Evolutionary conservation across 2,888 invertebrate species (phyloP).

Genomic region (Geophilus truncorum): DNA sequence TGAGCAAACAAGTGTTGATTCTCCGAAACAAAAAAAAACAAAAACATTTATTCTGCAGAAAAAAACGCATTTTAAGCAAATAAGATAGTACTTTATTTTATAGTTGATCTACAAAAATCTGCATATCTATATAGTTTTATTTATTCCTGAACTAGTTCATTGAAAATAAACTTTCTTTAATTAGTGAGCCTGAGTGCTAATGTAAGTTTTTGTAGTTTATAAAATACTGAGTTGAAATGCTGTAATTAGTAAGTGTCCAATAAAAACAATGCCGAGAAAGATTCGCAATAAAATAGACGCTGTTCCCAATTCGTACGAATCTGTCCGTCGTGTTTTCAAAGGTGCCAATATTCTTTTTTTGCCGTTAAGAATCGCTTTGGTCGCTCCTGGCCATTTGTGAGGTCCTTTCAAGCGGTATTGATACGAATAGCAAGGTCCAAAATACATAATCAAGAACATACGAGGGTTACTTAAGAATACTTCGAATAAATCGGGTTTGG

Average conservation of each 20-base stretch:
- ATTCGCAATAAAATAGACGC: background rate
- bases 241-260: background rate
- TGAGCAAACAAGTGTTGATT: too few relatives aligned
- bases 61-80: too few relatives aligned
- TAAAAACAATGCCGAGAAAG: background rate
- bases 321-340: conserved; percentile 31
- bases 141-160: too few relatives aligned
- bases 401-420: conserved; percentile 49
- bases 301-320: background rate
- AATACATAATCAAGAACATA: conserved; percentile 40
- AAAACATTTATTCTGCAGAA: too few relatives aligned
- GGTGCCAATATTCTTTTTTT: conserved; percentile 39
- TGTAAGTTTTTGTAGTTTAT: background rate
- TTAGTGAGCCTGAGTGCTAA: background rate
- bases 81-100: too few relatives aligned
- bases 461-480: conserved; percentile 42
- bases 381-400: conserved; percentile 49
- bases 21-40: too few relatives aligned
- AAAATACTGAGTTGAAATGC: background rate
- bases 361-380: conserved; percentile 47
- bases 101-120: too few relatives aligned
- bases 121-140: too few relatives aligned
- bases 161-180: too few relatives aligned
- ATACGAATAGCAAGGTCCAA: conserved; percentile 46
- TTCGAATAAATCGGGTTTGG: conserved; percentile 46